Evolutionary conservation across 2,113 vertebrate species (phyloP).

Genomic region (Tyto alba): DNA sequence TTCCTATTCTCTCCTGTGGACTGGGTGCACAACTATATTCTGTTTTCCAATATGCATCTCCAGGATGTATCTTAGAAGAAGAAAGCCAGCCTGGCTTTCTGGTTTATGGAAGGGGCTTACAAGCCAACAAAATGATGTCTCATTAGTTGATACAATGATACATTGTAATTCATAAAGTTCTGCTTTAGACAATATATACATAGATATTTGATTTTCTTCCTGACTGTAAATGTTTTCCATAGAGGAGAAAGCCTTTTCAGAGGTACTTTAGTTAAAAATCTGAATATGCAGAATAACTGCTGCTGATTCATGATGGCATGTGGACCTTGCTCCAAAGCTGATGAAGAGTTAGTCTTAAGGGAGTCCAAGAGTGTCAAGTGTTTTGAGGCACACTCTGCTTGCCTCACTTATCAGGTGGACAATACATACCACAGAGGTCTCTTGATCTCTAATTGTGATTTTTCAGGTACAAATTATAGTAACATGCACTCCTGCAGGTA

Average conservation of each 20-base stretch:
- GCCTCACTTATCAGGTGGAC: rapidly evolving
- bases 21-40: background rate
- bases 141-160: background rate
- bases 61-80: background rate
- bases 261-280: background rate
- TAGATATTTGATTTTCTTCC: background rate
- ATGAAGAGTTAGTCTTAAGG: background rate
- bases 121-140: background rate
- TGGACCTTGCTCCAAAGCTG: background rate
- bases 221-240: background rate
- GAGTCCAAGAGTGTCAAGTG: background rate
- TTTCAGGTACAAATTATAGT: background rate
- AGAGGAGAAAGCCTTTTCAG: background rate
- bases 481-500: background rate
- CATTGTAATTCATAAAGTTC: background rate
- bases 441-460: background rate
- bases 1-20: background rate
- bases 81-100: background rate
- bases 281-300: background rate
- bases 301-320: background rate
- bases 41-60: background rate
- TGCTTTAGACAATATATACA: background rate
- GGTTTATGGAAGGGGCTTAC: background rate
- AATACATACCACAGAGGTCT: background rate
- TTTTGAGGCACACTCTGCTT: background rate